phyloP scores from a whole-genome alignment of 1,140 invertebrate genomes.

The Meloidogyne hapla region DNA sequence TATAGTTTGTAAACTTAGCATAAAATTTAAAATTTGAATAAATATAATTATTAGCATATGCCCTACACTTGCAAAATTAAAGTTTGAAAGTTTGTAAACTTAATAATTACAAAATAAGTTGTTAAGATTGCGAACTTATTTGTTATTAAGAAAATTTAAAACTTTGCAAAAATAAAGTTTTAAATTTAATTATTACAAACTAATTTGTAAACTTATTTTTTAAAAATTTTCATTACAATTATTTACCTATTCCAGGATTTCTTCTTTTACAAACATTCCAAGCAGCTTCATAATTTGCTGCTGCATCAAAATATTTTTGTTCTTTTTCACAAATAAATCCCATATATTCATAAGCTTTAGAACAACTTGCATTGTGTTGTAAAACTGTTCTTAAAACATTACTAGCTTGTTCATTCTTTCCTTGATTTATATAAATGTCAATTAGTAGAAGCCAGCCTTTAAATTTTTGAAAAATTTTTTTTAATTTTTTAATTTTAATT shows the following conservation, averaged over 20 bases:
- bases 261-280: slow-evolving; percentile 79
- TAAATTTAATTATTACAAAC: not conserved
- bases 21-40: no score
- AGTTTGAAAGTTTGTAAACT: no score
- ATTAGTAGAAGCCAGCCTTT: slow-evolving; percentile 80
- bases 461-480: not conserved
- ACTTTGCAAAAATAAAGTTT: no score
- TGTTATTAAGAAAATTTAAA: no score
- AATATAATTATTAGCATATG: no score
- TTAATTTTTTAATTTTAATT: not conserved
- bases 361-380: slow-evolving; percentile 84
- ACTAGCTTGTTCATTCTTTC: slow-evolving; percentile 80
- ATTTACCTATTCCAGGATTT: slow-evolving; percentile 75
- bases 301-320: slow-evolving; percentile 83
- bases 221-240: slow-evolving; percentile 27
- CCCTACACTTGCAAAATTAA: no score
- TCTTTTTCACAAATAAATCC: slow-evolving; percentile 87
- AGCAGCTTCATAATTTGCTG: slow-evolving; percentile 77
- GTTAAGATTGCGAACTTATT: no score
- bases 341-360: slow-evolving; percentile 83
- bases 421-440: slow-evolving; percentile 81
- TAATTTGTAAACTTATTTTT: not conserved
- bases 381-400: slow-evolving; percentile 79
- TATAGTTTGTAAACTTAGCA: no score
- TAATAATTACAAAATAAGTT: no score